Base-by-base conservation (phyloP, 1,140 invertebrate genomes). In the Stenopsyche tienmushanensis region DNA sequence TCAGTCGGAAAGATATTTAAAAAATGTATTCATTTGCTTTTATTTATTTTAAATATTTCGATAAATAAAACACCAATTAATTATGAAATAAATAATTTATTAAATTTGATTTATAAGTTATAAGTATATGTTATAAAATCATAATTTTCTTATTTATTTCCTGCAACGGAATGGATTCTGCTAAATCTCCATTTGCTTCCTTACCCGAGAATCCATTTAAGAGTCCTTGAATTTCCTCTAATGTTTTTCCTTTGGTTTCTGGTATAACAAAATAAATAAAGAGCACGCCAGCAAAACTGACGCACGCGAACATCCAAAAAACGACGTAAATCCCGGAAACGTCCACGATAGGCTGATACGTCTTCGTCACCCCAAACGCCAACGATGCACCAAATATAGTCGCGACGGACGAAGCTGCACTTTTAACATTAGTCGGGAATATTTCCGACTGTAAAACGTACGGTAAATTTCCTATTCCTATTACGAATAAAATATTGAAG, bases 191-290 rank as follows among this genome's bases (percentile, higher is more conserved):
- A n/a, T n/a, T n/a, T n/a, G n/a, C n/a, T n/a, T n/a, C n/a, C n/a
- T n/a, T n/a, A n/a, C n/a, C n/a, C n/a, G n/a, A n/a, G n/a, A n/a
- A n/a, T n/a, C n/a, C n/a, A n/a, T n/a, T n/a, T n/a, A n/a, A n/a
- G n/a, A n/a, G n/a, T 55, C 83, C 77, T 55, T 85, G 83, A 39
- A 91, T 87, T 69, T 92, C 86, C 59, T 89, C 80, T 41, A 90
- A 74, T 0, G 81, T 84, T 72, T 85, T 86, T 1, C 85, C 86
- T 71, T 88, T 90, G 1, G 90, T 91, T 73, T 91, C 90, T 0
- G 89, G 89, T 1, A 92, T 84, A 52, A 82, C 76, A 21, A 87
- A 83, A 29, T 77, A 74, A 18, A 85, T 82, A 67, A 91, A 86
- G 5, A 79, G 66, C 1, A 84, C 73, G 0, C 85, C 85, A 0